Base-by-base conservation (phyloP, 2,888 invertebrate species). In the Cistogaster globosa region DNA sequence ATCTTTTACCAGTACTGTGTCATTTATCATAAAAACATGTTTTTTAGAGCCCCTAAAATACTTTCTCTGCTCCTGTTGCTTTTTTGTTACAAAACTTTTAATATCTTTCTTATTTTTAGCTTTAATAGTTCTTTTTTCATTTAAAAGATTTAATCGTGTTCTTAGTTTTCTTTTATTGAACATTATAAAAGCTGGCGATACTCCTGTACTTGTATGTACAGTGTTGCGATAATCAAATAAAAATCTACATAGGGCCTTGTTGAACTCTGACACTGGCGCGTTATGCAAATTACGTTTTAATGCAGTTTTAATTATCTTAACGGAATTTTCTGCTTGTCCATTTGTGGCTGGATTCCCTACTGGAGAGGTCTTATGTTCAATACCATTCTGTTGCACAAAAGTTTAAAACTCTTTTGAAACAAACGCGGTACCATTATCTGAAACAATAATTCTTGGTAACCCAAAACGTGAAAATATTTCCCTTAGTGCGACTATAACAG, bases 401-500 rank as follows among this genome's bases (percentile, higher is more conserved):
- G n/a, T 42, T 42, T 16, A 22, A 62, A 62, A 62, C 4, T 62
- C 12, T 6, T 42, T 20, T 18, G 62, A 62, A 4, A 62, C 62
- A 42, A 62, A 42, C 1, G 62, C 18, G 2, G 86, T 81, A 18
- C 88, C 89, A 57, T 89, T 89, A 76, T 88, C 89, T 0, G 88
- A 88, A 16, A 89, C 88, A 4, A 53, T 20, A 9, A 38, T 55
- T 16, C 83, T 83, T 18, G 89, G 89, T 16, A 90, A 81, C 0
- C 89, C 88, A 87, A 88, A 88, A 53, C 87, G 86, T 53, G 87
- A 79, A 88, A 89, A 88, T 38, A 84, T 57, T 22, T 74, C 69
- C 38, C 77, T 62, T 42, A 87, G 48, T 14, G 74, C 79, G 0
- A 11, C 12, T 18, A 86, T 79, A 0, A 80, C 78, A 1, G 86